Evolutionary conservation across 1,140 invertebrate genomes (phyloP).

Genomic region (Leptopilina clavipes): DNA sequence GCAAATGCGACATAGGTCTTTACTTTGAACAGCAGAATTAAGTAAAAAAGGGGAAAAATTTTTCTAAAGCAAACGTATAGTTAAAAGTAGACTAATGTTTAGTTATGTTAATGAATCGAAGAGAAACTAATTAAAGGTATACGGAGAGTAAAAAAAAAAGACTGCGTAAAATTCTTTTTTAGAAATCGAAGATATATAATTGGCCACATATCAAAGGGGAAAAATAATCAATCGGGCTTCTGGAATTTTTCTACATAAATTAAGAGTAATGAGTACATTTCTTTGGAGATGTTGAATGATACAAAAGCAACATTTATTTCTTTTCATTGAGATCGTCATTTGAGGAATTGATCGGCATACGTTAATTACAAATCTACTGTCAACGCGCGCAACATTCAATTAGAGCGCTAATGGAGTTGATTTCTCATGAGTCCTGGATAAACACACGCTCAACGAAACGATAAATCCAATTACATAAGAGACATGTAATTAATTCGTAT

Average conservation of each 20-base stretch:
- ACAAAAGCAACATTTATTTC: background rate
- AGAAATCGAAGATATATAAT: background rate
- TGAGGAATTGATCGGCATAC: constrained; percentile 51
- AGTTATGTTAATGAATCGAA: background rate
- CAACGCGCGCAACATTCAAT: constrained; percentile 63
- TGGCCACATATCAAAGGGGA: background rate
- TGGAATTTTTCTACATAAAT: constrained; percentile 30
- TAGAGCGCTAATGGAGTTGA: constrained; percentile 64
- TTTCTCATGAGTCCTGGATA: constrained; percentile 51
- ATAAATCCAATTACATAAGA: constrained; percentile 63
- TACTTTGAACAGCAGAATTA: too few relatives aligned
- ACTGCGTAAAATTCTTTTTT: constrained; percentile 1
- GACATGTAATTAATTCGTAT: constrained; percentile 60
- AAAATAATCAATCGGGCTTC: constrained; percentile 7
- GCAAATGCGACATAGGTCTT: too few relatives aligned
- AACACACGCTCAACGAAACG: constrained; percentile 44
- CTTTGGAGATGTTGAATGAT: background rate
- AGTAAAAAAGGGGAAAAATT: too few relatives aligned
- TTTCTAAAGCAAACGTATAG: too few relatives aligned
- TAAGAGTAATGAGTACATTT: constrained; percentile 15
- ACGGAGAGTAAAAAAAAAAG: background rate
- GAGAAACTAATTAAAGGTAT: background rate
- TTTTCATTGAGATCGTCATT: constrained; percentile 50
- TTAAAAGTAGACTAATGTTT: too few relatives aligned
- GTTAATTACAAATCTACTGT: constrained; percentile 58